Percentiles rank a stretch among this genome's conserved stretches.
Evolutionary conservation across 2,797 vertebrate species (phyloP).

Genomic region (Falco naumanni): DNA sequence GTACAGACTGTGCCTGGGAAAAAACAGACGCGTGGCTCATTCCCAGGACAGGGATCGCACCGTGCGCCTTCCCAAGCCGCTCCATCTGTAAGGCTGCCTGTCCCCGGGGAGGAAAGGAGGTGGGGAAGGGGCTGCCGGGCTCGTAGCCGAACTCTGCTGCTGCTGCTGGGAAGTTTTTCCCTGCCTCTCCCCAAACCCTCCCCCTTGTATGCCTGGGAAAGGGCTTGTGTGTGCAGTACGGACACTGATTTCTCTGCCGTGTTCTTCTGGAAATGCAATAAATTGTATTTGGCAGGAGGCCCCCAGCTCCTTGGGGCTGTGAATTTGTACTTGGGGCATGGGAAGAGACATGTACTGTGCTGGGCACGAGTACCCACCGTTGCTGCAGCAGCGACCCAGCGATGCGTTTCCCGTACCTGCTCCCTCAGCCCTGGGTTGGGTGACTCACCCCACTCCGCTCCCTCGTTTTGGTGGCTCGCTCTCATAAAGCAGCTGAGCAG

Average conservation of each 20-base stretch:
- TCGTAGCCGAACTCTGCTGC: neutral
- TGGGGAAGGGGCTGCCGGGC: neutral
- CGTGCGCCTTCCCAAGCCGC: neutral
- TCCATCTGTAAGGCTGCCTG: neutral
- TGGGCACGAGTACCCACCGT: neutral
- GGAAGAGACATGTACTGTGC: neutral
- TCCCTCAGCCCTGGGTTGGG: neutral
- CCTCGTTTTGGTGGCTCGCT: neutral
- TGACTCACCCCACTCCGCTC: neutral
- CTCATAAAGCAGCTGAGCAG: fast-evolving
- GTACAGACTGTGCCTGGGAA: slow-evolving; percentile 30
- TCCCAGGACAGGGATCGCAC: neutral
- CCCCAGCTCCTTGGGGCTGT: neutral
- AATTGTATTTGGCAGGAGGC: slow-evolving; percentile 48
- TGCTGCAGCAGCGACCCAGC: neutral
- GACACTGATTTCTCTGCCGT: neutral
- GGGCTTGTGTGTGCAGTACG: neutral
- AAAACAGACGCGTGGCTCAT: neutral
- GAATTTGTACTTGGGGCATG: slow-evolving; percentile 1
- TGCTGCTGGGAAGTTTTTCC: neutral
- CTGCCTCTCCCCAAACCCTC: neutral
- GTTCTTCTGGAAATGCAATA: slow-evolving; percentile 53
- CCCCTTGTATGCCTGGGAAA: neutral
- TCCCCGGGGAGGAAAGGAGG: neutral
- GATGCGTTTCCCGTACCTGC: neutral